Base-by-base conservation (phyloP, 2,113 vertebrate genomes). In the Tretioscincus oriximinensis region DNA sequence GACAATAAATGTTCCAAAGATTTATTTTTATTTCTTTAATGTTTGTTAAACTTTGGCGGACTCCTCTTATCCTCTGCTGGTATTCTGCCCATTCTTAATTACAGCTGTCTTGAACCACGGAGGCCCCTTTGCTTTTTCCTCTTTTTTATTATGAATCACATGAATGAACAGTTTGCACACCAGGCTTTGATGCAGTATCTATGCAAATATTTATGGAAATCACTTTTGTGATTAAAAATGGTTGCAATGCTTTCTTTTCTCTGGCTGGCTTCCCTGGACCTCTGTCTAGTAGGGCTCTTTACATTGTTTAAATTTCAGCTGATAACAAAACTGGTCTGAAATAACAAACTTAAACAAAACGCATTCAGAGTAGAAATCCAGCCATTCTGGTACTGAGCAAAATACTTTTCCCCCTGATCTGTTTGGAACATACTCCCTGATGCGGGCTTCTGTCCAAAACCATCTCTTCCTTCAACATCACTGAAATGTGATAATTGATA, bases 21-120 rank as follows among this genome's bases (percentile, higher is more conserved):
- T 96, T 96, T 96, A 95, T 96, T 95, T 95, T 95, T 93, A 95
- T 95, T 95, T 93, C 85, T 87, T 90, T 91, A 81, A 86, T 95
- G 94, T 95, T 96, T 96, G 95, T 92, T 94, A 93, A 94, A 94
- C 92, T 92, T 90, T 88, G 90, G 89, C 91, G 87, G 65, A 78
- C 29, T 81, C 58, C 16, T 21, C 65, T 31, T 47, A 28, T 41
- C 21, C 64, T 76, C 87, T 89, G 76, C 90, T 94, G 94, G 92
- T 92, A 61, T 79, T 84, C 82, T 92, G 94, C 95, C 93, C 89
- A 26, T 82, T 84, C 64, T 89, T 92, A 92, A 93, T 93, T 93
- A 94, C 22, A 5, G 85, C 92, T 90, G 81, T 82, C 87, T 89
- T 63, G 21, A 91, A 90, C 81, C 84, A 88, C 0, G 63, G 84